Evolutionary conservation across 1,140 invertebrate species (phyloP).

Genomic region (Drosophila orena): DNA sequence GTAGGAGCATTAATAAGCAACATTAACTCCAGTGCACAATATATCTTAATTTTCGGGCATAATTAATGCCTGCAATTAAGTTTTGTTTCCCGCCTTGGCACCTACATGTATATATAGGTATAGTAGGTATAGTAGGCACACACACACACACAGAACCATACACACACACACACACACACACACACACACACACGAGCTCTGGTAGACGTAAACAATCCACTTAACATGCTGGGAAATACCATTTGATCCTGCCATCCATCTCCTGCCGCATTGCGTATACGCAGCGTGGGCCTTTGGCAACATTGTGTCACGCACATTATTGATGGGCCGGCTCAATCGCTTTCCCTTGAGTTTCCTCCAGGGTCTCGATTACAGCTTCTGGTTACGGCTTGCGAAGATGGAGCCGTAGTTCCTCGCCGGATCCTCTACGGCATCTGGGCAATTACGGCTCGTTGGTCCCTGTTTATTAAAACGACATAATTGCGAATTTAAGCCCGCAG

Average conservation of each 20-base stretch:
- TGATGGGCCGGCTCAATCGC: conserved; percentile 63
- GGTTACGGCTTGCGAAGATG: neutral
- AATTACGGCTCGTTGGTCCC: conserved; percentile 56
- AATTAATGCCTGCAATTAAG: conserved; percentile 76
- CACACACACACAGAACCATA: neutral
- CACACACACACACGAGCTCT: neutral
- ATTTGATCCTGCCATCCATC: conserved; percentile 81
- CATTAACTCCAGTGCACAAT: conserved; percentile 57
- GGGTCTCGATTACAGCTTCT: conserved; percentile 36
- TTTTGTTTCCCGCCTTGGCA: conserved; percentile 27
- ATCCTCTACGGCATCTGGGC: conserved; percentile 47
- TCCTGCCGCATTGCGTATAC: conserved; percentile 58
- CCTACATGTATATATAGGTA: too few species aligned
- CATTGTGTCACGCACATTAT: conserved; percentile 72
- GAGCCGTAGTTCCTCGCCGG: neutral
- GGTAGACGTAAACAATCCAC: conserved; percentile 69
- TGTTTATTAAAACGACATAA: conserved; percentile 80
- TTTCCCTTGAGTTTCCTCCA: conserved; percentile 27
- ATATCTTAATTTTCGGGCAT: conserved; percentile 72
- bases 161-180: conserved; percentile 1
- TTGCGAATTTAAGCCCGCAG: conserved; percentile 67
- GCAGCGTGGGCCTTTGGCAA: conserved; percentile 52
- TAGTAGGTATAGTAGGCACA: too few species aligned
- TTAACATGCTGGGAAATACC: conserved; percentile 76
- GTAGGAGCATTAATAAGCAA: conserved; percentile 31